These are phyloP conservation scores for Papilio dardanus DNA, from an alignment of 1,140 invertebrate species.

Conservation along the genomic window DNA sequence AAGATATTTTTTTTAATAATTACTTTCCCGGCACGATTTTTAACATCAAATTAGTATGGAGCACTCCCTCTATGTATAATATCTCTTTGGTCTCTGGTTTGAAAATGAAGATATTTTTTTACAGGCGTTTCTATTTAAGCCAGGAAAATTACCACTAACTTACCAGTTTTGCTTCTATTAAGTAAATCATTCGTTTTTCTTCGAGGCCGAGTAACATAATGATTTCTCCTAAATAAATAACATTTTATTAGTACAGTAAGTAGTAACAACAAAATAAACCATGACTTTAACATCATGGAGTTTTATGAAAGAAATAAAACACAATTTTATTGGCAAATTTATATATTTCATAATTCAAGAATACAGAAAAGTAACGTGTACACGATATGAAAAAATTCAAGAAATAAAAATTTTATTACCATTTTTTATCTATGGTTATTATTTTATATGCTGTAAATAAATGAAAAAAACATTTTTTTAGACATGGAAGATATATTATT, in stretches of 20 bases:
- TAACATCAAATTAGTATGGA: too few species aligned
- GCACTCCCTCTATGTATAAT: too few species aligned
- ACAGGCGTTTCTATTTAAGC: not conserved
- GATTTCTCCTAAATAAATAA: not conserved
- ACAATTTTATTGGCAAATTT: constrained; percentile 25
- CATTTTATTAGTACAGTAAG: not conserved
- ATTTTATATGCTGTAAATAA: not conserved
- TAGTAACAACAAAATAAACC: not conserved
- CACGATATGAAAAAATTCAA: not conserved
- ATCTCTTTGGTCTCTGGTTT: too few species aligned
- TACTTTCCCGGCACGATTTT: too few species aligned
- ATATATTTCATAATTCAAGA: constrained; percentile 38
- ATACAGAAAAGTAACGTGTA: not conserved
- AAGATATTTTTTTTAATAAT: too few species aligned
- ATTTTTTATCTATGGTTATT: not conserved
- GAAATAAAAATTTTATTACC: not conserved
- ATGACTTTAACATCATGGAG: not conserved
- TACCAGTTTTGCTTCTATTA: not conserved
- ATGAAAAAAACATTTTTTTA: not conserved
- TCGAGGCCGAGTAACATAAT: not conserved
- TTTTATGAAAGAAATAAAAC: constrained; percentile 39
- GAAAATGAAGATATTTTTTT: not conserved
- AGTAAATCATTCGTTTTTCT: not conserved
- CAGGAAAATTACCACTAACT: not conserved
- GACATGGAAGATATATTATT: not conserved